Percentiles rank a stretch among this genome's conserved stretches.
Evolutionary conservation across 2,888 invertebrate genomes (phyloP).

Genomic region (Brachyptera risi): DNA sequence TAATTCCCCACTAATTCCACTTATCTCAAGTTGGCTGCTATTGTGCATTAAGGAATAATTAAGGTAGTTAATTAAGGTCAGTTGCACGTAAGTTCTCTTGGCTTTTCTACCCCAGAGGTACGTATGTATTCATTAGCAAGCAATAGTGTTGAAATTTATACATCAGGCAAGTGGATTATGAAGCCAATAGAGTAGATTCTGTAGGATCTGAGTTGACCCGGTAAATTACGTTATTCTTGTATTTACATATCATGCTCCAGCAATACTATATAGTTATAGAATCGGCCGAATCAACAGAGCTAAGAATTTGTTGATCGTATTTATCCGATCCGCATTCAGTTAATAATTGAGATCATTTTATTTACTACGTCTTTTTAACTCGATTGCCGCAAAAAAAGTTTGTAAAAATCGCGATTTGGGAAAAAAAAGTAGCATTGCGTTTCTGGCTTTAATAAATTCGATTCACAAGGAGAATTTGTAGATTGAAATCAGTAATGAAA

Average conservation of each 20-base stretch:
- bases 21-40: slow-evolving; percentile 3
- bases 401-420: no score
- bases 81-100: background rate
- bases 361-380: no score
- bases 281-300: slow-evolving; percentile 1
- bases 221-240: slow-evolving; percentile 5
- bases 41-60: slow-evolving; percentile 8
- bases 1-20: background rate
- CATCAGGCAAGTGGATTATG: slow-evolving; percentile 11
- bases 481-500: no score
- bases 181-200: slow-evolving; percentile 1
- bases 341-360: no score
- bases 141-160: slow-evolving; percentile 8
- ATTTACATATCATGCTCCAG: no score
- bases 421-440: no score
- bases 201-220: slow-evolving; percentile 6
- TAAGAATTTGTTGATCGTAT: no score
- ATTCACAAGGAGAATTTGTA: no score
- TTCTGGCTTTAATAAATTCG: no score
- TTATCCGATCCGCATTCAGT: no score
- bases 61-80: slow-evolving; percentile 20
- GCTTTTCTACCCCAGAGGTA: background rate
- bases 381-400: no score
- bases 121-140: slow-evolving; percentile 21
- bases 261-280: background rate